phyloP scores from a whole-genome alignment of 2,888 invertebrate genomes.

The Tenodera sinensis region DNA sequence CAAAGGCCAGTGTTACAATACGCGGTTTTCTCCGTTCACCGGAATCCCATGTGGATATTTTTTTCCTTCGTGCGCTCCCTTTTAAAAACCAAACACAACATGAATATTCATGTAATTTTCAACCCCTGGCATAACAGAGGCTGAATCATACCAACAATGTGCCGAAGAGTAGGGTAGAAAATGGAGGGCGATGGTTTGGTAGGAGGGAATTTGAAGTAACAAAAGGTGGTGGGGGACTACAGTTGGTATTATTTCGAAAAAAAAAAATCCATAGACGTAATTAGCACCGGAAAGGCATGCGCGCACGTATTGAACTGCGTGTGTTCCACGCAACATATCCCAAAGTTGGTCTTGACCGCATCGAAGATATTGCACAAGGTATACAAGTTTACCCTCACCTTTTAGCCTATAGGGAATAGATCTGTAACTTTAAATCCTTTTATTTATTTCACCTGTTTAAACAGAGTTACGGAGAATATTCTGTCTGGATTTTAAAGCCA shows the following conservation, averaged over 20 bases:
- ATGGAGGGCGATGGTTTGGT: neutral
- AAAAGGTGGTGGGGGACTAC: neutral
- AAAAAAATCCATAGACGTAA: neutral
- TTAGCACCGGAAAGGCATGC: neutral
- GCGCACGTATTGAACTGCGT: neutral
- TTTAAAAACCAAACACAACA: neutral
- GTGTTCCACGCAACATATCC: neutral
- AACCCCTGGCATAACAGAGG: neutral
- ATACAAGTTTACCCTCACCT: neutral
- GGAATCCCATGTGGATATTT: neutral
- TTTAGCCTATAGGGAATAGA: too few species aligned
- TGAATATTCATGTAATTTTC: constrained; percentile 10
- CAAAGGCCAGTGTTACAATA: neutral
- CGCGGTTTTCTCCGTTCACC: neutral
- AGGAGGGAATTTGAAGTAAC: neutral
- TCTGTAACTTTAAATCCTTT: too few species aligned
- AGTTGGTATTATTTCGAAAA: neutral
- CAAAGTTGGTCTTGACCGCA: neutral
- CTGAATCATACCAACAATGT: constrained; percentile 1
- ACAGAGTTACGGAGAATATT: too few species aligned
- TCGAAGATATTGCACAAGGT: neutral
- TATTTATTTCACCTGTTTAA: too few species aligned
- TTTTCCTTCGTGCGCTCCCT: neutral
- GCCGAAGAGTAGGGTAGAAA: neutral
- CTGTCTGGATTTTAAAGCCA: too few species aligned